Conservation (phyloP, 2,797 vertebrate species). For the Limnodromus scolopaceus region DNA sequence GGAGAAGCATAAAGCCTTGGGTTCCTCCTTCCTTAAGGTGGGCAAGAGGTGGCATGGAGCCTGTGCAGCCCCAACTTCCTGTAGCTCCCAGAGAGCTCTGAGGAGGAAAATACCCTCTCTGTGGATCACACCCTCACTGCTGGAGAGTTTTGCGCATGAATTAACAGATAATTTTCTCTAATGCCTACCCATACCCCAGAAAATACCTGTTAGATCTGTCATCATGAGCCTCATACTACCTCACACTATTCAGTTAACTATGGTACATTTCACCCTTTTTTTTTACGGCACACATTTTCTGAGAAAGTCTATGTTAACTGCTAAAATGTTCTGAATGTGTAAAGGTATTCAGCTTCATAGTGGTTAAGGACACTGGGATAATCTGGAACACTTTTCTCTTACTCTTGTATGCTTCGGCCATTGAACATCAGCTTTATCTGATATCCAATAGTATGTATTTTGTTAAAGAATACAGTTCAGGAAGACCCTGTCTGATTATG, state of each 20-base stretch:
- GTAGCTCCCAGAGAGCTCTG: neutral
- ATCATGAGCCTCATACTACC: neutral
- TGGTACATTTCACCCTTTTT: neutral
- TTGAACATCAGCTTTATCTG: neutral
- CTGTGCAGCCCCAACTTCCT: fast-evolving
- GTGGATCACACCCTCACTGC: fast-evolving
- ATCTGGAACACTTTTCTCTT: neutral
- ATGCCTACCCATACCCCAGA: neutral
- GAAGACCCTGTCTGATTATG: neutral
- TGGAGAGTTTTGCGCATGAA: neutral
- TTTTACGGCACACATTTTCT: neutral
- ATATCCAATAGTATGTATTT: neutral
- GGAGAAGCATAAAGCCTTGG: neutral
- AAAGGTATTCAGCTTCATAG: neutral
- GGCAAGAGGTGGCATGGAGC: neutral
- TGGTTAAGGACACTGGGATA: neutral
- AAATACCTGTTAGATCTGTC: neutral
- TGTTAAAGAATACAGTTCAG: neutral
- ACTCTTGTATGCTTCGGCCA: neutral
- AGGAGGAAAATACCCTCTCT: neutral
- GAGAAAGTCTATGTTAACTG: neutral
- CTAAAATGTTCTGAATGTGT: neutral
- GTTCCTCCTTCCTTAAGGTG: fast-evolving
- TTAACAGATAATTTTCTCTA: neutral
- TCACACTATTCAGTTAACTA: neutral